Evolutionary conservation across 2,113 vertebrate species (phyloP).

Genomic region (Coptodon rendalli): DNA sequence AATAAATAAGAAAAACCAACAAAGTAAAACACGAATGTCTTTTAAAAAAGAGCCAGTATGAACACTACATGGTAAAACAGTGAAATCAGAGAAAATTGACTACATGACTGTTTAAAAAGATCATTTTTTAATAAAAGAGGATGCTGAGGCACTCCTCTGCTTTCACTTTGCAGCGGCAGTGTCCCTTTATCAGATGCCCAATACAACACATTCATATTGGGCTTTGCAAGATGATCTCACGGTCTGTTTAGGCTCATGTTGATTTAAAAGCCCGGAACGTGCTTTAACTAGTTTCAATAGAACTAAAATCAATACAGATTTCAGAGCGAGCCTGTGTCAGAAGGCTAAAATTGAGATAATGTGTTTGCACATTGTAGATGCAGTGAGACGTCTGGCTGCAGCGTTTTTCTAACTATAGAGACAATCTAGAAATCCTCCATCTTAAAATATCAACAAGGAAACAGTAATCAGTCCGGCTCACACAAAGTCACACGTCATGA

Average conservation of each 20-base stretch:
- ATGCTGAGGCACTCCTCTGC: background rate
- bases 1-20: background rate
- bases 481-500: background rate
- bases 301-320: conserved; percentile 22
- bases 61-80: background rate
- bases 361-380: background rate
- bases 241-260: background rate
- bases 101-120: background rate
- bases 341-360: background rate
- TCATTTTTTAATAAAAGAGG: background rate
- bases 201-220: background rate
- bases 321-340: background rate
- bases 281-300: conserved; percentile 2
- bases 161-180: background rate
- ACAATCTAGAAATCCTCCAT: background rate
- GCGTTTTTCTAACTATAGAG: background rate
- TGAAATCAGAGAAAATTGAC: background rate
- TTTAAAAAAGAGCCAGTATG: background rate
- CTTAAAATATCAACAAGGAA: background rate
- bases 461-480: background rate
- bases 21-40: background rate
- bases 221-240: background rate
- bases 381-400: background rate
- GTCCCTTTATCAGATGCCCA: background rate
- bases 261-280: background rate